A percentile compares a stretch with the other conserved stretches of the same genome.
Conservation (phyloP, 2,888 invertebrate genomes). For the Acrobasis consociella region DNA sequence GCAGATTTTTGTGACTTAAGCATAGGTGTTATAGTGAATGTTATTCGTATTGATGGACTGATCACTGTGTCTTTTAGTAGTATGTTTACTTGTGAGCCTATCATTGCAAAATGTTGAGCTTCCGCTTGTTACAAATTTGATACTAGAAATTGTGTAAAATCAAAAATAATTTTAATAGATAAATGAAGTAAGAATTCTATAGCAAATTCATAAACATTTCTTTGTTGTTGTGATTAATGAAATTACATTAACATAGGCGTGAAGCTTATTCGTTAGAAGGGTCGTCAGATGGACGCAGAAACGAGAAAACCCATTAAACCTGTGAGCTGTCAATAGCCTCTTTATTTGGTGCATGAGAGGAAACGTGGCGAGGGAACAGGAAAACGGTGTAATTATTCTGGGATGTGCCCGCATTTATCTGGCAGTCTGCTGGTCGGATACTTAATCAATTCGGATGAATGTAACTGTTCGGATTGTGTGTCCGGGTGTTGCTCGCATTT, state of each 20-base stretch:
- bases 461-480: not conserved
- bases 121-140: too few species aligned
- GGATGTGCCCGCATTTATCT: slow-evolving; percentile 13
- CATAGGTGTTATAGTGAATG: too few species aligned
- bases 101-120: too few species aligned
- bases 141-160: too few species aligned
- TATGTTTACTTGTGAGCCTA: too few species aligned
- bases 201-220: not conserved
- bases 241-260: not conserved
- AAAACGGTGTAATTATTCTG: slow-evolving; percentile 19
- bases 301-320: slow-evolving; percentile 14
- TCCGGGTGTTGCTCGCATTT: too few species aligned
- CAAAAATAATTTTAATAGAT: too few species aligned
- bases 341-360: slow-evolving; percentile 15
- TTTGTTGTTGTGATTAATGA: not conserved
- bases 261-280: slow-evolving; percentile 10
- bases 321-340: slow-evolving; percentile 14
- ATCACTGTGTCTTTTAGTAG: too few species aligned
- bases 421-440: slow-evolving; percentile 1
- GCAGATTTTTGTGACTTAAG: too few species aligned
- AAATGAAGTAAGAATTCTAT: too few species aligned
- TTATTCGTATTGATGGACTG: too few species aligned
- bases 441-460: slow-evolving; percentile 4
- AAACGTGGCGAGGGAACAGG: slow-evolving; percentile 7
- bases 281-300: not conserved